Evolutionary conservation across 2,797 vertebrate species (phyloP), one percentile per base, ranked within the genome.

Genomic region (Mus minutoides): DNA sequence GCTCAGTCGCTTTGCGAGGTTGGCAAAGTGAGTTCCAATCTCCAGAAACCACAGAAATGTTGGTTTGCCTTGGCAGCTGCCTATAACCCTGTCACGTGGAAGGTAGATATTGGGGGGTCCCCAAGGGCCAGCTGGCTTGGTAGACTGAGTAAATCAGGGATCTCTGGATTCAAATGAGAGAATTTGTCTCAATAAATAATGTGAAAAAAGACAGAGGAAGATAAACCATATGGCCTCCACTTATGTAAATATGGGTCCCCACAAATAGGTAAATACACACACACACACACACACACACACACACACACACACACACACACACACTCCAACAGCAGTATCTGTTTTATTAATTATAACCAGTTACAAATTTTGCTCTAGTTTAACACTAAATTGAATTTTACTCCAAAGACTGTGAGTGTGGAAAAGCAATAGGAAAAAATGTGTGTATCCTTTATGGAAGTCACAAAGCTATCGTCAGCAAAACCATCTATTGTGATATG

Each of bases 391-490:
- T 64, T 14, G 4, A 92, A 89, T 92, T 96, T 0, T 24, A 94
- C 71, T 97, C 94, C 94, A 78, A 91, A 97, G 26, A 91, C 49
- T 49, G 97, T 94, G 43, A 84, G 64, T 64, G 69, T 67, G 77
- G 87, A 22, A 92, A 97, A 96, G 96, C 96, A 90, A 34, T 84
- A 71, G 46, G 60, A 93, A 93, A 95, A 94, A 78, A 80, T 96
- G 84, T 95, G 95, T 97, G 71, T 88, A 80, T 6, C 49, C 91
- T 95, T 97, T 79, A 90, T 82, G 90, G 92, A 94, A 94, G 96
- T 88, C 21, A n/a, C 82, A 79, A 86, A 95, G 40, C 87, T 94
- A 40, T 37, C 78, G 94, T 93, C 12, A 34, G 82, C 46, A 62
- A 75, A 97, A 93, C n/a, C 88, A 96, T 96, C 0, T 22, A 76